Evolutionary conservation across 2,888 invertebrate genomes (phyloP), one percentile per base, ranked within the genome.

Genomic region (Mythimna lalbum): DNA sequence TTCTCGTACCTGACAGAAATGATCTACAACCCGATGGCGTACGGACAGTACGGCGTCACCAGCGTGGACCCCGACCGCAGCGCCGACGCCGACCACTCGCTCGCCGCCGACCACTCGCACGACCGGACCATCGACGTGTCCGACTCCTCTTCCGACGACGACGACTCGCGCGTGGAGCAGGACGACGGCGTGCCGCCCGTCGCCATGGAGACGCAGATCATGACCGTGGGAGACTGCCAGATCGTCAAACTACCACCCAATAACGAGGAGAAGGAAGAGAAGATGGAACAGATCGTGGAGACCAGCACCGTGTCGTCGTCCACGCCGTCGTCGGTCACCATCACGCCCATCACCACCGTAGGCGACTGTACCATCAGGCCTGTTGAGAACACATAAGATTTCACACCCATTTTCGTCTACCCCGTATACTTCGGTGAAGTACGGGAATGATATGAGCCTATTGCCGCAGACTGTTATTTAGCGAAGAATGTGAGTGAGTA

Each of bases 171-270:
- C 39, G 89, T 90, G 4, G 95, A 94, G 12, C 87, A 91, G 0
- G 95, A 94, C 2, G 95, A 95, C 1, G 90, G 88, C 84, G 90
- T 91, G 0, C 93, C 93, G 0, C 85, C 93, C 0, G 92, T 90
- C 2, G 93, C 90, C 55, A 87, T 92, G 86, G 95, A 95, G n/a
- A 92, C 95, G 2, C 95, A 94, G 71, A 93, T 95, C 61, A 94
- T 96, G 94, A 96, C 95, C n/a, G 95, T 96, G 2, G 96, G 96
- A 7, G 96, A 96, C 89, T 96, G 96, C 78, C 96, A 96, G 88
- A 96, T 96, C 60, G 95, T 96, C 47, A 96, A 96, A 73, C 92
- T 96, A 6, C 95, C 95, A 21, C 90, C 93, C 10, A 89, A 81
- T 31, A 88, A 83, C 52, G 94, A 94, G 0, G 92, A 93, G 0